phyloP scores from a whole-genome alignment of 2,888 invertebrate genomes.

The Cantharis nigra region DNA sequence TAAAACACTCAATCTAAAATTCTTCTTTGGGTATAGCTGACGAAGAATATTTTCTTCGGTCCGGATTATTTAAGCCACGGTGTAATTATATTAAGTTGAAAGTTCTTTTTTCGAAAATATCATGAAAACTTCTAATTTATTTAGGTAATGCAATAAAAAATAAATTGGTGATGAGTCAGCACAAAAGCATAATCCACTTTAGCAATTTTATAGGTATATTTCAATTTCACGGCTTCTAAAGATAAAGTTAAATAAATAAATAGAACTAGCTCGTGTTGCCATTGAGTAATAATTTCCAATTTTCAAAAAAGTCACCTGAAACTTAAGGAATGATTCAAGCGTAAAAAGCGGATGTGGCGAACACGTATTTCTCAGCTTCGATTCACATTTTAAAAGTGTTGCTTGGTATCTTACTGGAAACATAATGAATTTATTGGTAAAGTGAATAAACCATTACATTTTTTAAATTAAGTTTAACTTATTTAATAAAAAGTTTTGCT shows the following conservation, averaged over 20 bases:
- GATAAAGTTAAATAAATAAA: slow-evolving; percentile 8
- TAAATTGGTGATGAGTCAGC: slow-evolving; percentile 5
- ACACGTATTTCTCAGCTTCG: slow-evolving; percentile 27
- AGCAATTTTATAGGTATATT: slow-evolving; percentile 14
- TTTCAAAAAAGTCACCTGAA: slow-evolving; percentile 6
- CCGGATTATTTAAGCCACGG: not conserved
- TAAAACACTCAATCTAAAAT: not conserved
- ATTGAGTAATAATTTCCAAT: not conserved
- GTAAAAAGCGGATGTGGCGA: slow-evolving; percentile 31
- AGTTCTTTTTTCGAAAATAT: not conserved
- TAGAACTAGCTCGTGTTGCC: slow-evolving; percentile 13
- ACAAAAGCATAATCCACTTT: slow-evolving; percentile 17
- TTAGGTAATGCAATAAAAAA: slow-evolving; percentile 7
- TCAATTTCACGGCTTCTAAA: slow-evolving; percentile 15
- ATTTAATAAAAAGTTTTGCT: not conserved
- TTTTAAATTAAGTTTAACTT: not conserved
- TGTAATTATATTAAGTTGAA: not conserved
- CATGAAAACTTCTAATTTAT: slow-evolving; percentile 7
- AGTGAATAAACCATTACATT: slow-evolving; percentile 1
- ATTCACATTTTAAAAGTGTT: slow-evolving; percentile 24
- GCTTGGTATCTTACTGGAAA: not conserved
- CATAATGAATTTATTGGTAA: not conserved
- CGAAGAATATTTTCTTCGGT: not conserved
- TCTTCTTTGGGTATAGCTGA: too few relatives aligned
- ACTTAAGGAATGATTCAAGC: slow-evolving; percentile 16